phyloP scores from a whole-genome alignment of 2,113 vertebrate genomes.

The Catharus fuscescens region DNA sequence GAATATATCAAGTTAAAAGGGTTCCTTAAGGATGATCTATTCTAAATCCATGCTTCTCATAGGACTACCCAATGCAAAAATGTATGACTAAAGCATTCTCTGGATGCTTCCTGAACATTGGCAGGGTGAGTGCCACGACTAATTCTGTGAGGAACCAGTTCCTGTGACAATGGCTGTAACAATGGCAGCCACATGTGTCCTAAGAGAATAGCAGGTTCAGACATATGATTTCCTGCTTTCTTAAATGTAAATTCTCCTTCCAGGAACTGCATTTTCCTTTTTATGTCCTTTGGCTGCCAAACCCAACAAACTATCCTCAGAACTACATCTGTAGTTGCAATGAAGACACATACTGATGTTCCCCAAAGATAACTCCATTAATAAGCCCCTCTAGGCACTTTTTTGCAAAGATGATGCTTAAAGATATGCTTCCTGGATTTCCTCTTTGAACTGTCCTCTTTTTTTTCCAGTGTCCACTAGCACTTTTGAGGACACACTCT shows the following conservation, averaged over 20 bases:
- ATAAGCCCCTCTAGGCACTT: background rate
- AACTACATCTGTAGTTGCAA: background rate
- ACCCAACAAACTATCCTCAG: background rate
- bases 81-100: rapidly evolving
- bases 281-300: background rate
- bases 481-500: background rate
- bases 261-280: background rate
- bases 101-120: background rate
- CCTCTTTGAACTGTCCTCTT: background rate
- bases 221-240: background rate
- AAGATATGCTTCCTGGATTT: background rate
- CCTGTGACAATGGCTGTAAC: background rate
- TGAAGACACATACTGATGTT: background rate
- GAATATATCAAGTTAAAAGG: background rate
- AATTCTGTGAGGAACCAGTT: background rate
- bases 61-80: background rate
- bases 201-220: background rate
- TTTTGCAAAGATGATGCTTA: background rate
- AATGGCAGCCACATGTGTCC: background rate
- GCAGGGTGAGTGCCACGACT: background rate
- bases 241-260: background rate
- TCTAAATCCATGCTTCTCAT: background rate
- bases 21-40: background rate
- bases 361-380: background rate
- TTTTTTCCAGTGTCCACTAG: background rate